A percentile compares a stretch with the other conserved stretches of the same genome.
These are phyloP conservation scores for Selene dorsalis DNA, from an alignment of 2,797 vertebrate genomes.

Conservation along the genomic window DNA sequence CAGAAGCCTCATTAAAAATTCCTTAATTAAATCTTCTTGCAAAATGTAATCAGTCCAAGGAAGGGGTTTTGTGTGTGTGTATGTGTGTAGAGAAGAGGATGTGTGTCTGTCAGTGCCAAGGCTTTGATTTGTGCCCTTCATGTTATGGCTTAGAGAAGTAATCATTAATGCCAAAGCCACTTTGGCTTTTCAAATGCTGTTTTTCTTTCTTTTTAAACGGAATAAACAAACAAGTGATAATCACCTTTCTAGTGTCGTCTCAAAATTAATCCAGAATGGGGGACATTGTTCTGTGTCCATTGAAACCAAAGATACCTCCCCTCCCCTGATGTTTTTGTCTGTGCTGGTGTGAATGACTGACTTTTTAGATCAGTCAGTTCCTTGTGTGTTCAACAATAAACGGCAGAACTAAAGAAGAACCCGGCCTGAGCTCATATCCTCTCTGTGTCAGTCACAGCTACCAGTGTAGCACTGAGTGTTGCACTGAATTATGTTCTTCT, in stretches of 20 bases:
- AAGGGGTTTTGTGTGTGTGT: slow-evolving; percentile 84
- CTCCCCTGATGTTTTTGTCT: slow-evolving; percentile 68
- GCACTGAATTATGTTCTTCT: slow-evolving; percentile 49
- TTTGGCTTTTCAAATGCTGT: slow-evolving; percentile 86
- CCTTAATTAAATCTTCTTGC: slow-evolving; percentile 93
- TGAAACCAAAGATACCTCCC: slow-evolving; percentile 72
- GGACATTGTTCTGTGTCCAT: slow-evolving; percentile 77
- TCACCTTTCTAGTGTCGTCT: slow-evolving; percentile 84
- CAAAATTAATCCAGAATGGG: slow-evolving; percentile 78
- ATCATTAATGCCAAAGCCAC: slow-evolving; percentile 88
- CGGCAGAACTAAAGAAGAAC: slow-evolving; percentile 52
- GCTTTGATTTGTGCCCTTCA: slow-evolving; percentile 91
- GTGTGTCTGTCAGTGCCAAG: slow-evolving; percentile 87
- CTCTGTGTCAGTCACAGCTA: slow-evolving; percentile 58
- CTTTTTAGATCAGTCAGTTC: slow-evolving; percentile 75
- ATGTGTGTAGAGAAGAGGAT: slow-evolving; percentile 59
- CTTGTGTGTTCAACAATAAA: slow-evolving; percentile 68
- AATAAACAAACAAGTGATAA: slow-evolving; percentile 89
- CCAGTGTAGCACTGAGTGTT: slow-evolving; percentile 35
- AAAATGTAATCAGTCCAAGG: slow-evolving; percentile 93
- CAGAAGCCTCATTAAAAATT: slow-evolving; percentile 93
- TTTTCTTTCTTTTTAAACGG: slow-evolving; percentile 85
- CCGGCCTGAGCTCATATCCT: slow-evolving; percentile 61
- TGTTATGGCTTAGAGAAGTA: slow-evolving; percentile 89
- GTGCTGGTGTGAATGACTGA: slow-evolving; percentile 75